phyloP scores from a whole-genome alignment of 2,113 vertebrate genomes.

The Anser brachyrhynchus region DNA sequence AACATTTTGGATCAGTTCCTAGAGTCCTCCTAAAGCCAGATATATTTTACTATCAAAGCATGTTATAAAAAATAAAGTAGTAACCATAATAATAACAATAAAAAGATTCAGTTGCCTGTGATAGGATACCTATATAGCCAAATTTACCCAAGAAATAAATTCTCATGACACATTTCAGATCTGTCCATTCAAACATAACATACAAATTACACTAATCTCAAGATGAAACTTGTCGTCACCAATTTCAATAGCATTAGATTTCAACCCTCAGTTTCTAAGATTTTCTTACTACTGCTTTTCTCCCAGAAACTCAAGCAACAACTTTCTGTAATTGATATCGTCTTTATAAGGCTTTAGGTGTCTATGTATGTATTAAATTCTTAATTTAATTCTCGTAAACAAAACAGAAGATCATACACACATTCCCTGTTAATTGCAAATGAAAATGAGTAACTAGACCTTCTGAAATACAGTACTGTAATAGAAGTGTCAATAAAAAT shows the following conservation, averaged over 20 bases:
- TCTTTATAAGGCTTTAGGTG: not conserved
- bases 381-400: not conserved
- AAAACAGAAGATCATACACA: not conserved
- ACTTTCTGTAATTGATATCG: not conserved
- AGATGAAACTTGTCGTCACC: not conserved
- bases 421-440: not conserved
- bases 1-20: not conserved
- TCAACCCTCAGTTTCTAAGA: not conserved
- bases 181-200: not conserved
- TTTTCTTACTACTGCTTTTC: not conserved
- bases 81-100: not conserved
- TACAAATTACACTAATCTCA: not conserved
- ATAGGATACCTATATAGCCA: not conserved
- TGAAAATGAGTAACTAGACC: not conserved
- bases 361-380: not conserved
- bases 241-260: not conserved
- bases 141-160: not conserved
- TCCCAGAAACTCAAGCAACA: not conserved
- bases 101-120: not conserved
- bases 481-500: not conserved
- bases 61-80: not conserved
- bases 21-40: not conserved
- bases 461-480: not conserved
- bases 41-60: not conserved
- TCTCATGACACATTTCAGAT: not conserved